Evolutionary conservation across 2,888 invertebrate genomes (phyloP).

Genomic region (Synanthedon myopaeformis): DNA sequence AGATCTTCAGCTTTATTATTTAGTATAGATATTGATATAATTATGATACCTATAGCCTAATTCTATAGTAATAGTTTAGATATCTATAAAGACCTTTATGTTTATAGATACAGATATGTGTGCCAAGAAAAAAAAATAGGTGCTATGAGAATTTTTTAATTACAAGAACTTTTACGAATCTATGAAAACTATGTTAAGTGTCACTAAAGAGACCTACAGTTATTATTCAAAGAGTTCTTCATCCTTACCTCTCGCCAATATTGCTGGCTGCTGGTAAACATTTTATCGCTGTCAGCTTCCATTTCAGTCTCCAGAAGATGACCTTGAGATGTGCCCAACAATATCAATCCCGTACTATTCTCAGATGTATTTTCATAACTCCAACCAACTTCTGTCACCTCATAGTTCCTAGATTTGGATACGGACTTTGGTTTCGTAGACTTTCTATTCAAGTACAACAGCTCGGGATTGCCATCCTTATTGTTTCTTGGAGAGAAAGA

Average conservation of each 20-base stretch:
- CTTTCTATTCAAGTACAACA: slow-evolving; percentile 84
- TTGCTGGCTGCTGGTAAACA: slow-evolving; percentile 81
- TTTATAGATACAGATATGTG: too few species aligned
- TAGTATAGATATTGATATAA: too few species aligned
- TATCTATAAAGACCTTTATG: too few species aligned
- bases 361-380: slow-evolving; percentile 80
- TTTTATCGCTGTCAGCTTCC: slow-evolving; percentile 82
- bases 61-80: too few species aligned
- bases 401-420: slow-evolving; percentile 78
- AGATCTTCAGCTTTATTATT: too few species aligned
- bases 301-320: slow-evolving; percentile 92
- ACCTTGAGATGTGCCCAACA: slow-evolving; percentile 91
- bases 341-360: slow-evolving; percentile 82
- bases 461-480: slow-evolving; percentile 74
- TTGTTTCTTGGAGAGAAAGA: slow-evolving; percentile 75
- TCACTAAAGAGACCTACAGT: neutral
- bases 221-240: neutral
- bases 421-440: slow-evolving; percentile 78
- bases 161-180: too few species aligned
- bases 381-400: slow-evolving; percentile 93
- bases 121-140: too few species aligned
- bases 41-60: too few species aligned
- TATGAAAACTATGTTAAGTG: slow-evolving; percentile 5
- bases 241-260: slow-evolving; percentile 84
- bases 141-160: neutral